Evolutionary conservation across 1,140 invertebrate genomes (phyloP).

Genomic region (Drosophila lacertosa): DNA sequence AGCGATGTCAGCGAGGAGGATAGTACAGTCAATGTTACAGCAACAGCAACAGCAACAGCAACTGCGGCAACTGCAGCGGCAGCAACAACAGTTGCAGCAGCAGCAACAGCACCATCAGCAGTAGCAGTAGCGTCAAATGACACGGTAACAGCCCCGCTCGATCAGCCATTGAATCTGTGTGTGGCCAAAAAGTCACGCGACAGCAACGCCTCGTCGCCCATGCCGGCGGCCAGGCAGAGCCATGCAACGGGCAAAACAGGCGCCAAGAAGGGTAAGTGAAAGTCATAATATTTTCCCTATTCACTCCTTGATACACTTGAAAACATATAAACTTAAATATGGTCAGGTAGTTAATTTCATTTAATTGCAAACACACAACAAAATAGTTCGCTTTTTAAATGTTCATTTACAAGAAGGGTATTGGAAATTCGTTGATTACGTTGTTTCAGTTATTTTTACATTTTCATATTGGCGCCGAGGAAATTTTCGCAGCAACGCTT

Average conservation of each 20-base stretch:
- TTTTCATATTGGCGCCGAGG: slow-evolving; percentile 53
- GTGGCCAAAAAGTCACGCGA: slow-evolving; percentile 80
- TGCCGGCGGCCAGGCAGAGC: slow-evolving; percentile 56
- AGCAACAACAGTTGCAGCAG: slow-evolving; percentile 2
- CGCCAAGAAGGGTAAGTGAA: slow-evolving; percentile 64
- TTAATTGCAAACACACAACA: not conserved
- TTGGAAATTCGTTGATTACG: slow-evolving; percentile 10
- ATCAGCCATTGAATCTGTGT: slow-evolving; percentile 82
- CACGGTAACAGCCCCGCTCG: slow-evolving; percentile 45
- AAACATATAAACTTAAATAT: too few relatives aligned
- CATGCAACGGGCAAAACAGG: slow-evolving; percentile 49
- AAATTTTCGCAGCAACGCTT: slow-evolving; percentile 58
- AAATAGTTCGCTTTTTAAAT: too few relatives aligned
- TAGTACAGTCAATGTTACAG: slow-evolving; percentile 12
- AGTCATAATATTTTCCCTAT: not conserved
- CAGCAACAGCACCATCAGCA: not conserved
- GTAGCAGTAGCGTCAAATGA: slow-evolving; percentile 6
- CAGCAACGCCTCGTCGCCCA: slow-evolving; percentile 54
- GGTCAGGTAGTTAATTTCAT: too few relatives aligned
- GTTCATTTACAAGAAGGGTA: not conserved
- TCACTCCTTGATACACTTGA: too few relatives aligned
- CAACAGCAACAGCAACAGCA: not conserved
- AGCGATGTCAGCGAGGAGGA: slow-evolving; percentile 83
- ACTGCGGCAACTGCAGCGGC: not conserved
- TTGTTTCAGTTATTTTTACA: slow-evolving; percentile 6